Base-by-base conservation (phyloP, 2,888 invertebrate genomes). In the Lochmaea crataegi region DNA sequence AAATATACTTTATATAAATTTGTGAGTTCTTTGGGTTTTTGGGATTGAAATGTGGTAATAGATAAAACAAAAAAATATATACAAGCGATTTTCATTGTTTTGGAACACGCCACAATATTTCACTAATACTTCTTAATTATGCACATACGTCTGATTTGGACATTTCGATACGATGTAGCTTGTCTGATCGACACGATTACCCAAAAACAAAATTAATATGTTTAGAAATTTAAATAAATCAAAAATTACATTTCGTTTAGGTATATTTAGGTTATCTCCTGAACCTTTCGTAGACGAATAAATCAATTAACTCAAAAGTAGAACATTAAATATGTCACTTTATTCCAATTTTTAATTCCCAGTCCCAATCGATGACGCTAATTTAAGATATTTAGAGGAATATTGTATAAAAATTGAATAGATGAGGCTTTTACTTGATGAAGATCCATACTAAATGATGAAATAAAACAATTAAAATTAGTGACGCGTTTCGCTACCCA, bases 81-180 rank as follows among this genome's bases (percentile, higher is more conserved):
- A 14, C 14, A 4, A 6, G 4, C n/a, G 7, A 56, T 48, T 48
- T 58, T 67, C 26, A 16, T 65, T 65, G 61, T n/a, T 7, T 12
- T 41, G 18, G 18, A 69, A 71, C 38, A 22, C 65, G 57, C 60
- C 60, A 60, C 32, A 60, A 38, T 32, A 60, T 60, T 32, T 60
- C 60, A 38, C 60, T 38, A 14, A 60, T 41, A 60, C 38, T 60
- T 38, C 32, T 60, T 2, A 60, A 60, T 38, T 38, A 60, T 14
- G 60, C 60, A 38, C 60, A 60, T 6, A 60, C 38, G 14, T 60
- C 38, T n/a, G 6, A n/a, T 60, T 38, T 60, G 22, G 60, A 32
- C 60, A 60, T 60, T 14, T 60, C 18, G 18, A 57, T 26, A 12
- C 12, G 2, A n/a, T n/a, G 12, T 12, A 48, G 48, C n/a, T 48